Evolutionary conservation across 2,888 invertebrate species (phyloP), one percentile per base, ranked within the genome.

Genomic region (Heliothis peltigera): DNA sequence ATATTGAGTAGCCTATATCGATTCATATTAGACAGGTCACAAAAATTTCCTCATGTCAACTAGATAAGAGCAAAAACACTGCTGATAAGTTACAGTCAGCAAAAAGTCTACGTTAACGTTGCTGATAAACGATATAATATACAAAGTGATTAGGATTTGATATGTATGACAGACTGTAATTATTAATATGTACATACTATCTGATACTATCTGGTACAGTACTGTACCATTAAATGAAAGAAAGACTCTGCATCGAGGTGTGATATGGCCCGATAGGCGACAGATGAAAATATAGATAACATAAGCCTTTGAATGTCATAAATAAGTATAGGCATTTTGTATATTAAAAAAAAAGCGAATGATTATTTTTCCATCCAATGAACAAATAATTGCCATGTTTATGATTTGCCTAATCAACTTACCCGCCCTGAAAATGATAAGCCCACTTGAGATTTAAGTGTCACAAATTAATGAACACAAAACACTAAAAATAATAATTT

Each of bases 341-440:
- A 10, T 15, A 35, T 4, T 17, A 19, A 48, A 46, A 19, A 35
- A 17, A 55, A 39, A 7, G 19, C 42, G n/a, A n/a, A n/a, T n/a
- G n/a, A n/a, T 66, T 70, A 60, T 60, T 43, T 39, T 42, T 66
- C 28, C 43, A 65, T 32, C 32, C 2, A 44, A 44, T 8, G 28
- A n/a, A 32, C 19, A 44, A 56, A 72, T 72, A 56, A 56, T 48
- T 72, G 19, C 28, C 8, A 56, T 19, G 54, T 17, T 52, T 66
- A 66, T 53, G 43, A 66, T 46, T 44, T 10, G 8, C n/a, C 43
- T 53, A 55, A 70, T 72, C 46, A 66, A 70, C 48, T 55, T 53
- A 18, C 32, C 25, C 21, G 35, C n/a, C 12, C 47, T 53, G 35
- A 15, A 54, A 49, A 19, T 44, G 39, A 71, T 70, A 72, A 66